Base-by-base conservation (phyloP, 2,888 invertebrate genomes). In the Neoitamus cyanurus region DNA sequence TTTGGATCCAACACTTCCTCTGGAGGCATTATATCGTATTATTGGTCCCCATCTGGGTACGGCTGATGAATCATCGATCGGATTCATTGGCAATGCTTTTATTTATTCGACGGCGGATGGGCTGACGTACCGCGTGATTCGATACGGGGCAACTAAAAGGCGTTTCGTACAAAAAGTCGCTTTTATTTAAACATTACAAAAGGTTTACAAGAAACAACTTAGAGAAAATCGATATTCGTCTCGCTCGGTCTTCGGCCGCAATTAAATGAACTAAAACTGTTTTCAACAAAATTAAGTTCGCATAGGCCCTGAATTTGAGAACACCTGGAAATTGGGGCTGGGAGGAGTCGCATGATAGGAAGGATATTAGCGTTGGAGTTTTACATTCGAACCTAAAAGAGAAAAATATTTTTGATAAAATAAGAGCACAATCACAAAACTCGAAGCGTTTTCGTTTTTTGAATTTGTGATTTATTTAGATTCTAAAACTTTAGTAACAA, bases 351-450 rank as follows among this genome's bases (percentile, higher is more conserved):
- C 82, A 20, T 36, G 68, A 28, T 69, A 20, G 72, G 46, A 72
- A 15, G 70, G 42, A 84, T 28, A 69, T 68, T 85, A 86, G 58
- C 86, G 86, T 69, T 86, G 85, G 72, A 84, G 84, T 83, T 86
- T 86, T 58, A 83, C 86, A 83, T 84, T 85, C 69, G 86, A 85
- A 70, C 86, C 86, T 86, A 86, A 78, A 86, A 86, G 30, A 85
- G 69, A 85, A 75, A 84, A 84, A 85, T 73, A 28, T 82, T 69
- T 84, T 42, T 42, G 30, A 83, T 20, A 75, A 83, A 84, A 77
- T 69, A 37, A 85, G 73, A 73, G 15, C 13, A 58, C 70, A 84
- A 69, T 7, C 31, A 31, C 78, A 58, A 20, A 46, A 70, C 73
- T 48, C 36, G 48, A 72, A 83, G 42, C 13, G 42, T 77, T 84